Evolutionary conservation across 2,113 vertebrate species (phyloP).

Genomic region (Centrocercus urophasianus): DNA sequence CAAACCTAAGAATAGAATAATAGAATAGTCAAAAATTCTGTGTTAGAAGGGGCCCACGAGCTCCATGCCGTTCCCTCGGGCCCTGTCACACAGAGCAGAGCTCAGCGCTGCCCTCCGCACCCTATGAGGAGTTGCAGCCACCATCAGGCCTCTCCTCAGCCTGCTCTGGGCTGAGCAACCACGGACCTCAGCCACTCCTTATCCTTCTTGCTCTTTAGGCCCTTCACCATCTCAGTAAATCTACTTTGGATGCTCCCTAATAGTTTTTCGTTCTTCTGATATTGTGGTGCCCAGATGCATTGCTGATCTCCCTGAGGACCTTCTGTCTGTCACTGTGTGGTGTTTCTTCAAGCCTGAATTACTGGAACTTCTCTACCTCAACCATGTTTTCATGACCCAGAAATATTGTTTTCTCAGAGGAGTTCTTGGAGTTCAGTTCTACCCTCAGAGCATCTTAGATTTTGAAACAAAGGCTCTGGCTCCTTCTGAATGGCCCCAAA

Average conservation of each 20-base stretch:
- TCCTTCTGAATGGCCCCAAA: background rate
- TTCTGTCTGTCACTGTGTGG: background rate
- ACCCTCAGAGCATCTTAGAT: background rate
- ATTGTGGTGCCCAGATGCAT: background rate
- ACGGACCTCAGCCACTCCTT: background rate
- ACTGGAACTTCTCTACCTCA: background rate
- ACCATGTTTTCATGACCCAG: background rate
- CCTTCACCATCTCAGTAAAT: background rate
- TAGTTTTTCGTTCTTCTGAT: background rate
- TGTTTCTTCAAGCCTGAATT: background rate
- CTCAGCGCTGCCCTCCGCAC: background rate
- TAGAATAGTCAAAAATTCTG: too few relatives aligned
- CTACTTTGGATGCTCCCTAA: background rate
- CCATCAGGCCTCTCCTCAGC: background rate
- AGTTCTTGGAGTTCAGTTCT: background rate
- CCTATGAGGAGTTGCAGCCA: background rate
- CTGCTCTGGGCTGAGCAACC: background rate
- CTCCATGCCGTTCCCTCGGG: background rate
- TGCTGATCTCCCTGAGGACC: background rate
- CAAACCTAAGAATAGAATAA: too few relatives aligned
- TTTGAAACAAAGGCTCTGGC: background rate
- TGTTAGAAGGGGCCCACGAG: too few relatives aligned
- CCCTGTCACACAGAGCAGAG: background rate
- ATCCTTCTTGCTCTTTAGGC: background rate
- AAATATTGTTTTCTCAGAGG: background rate